Base-by-base conservation (phyloP, 2,113 vertebrate species). In the Sclerurus mexicanus region DNA sequence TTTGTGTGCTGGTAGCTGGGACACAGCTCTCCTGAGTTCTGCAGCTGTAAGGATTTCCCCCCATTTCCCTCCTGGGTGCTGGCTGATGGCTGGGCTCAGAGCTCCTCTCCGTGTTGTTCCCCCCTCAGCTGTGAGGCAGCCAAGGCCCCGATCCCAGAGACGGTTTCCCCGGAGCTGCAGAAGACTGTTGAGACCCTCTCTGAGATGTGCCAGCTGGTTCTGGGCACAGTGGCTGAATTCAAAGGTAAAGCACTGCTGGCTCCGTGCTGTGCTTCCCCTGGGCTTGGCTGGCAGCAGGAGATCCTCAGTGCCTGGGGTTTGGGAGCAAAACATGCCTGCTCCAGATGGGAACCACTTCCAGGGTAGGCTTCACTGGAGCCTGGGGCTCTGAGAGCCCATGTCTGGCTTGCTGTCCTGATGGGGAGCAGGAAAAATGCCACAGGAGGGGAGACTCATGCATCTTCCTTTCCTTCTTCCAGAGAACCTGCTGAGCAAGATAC, bases 311-410 rank as follows among this genome's bases (percentile, higher is more conserved):
- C 55, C 50, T 3, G 10, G 30, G 23, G 21, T 20, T 64, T 7
- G 9, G 64, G 64, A 64, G 73, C 40, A 76, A 50, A 77, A 42
- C 1, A 2, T 0, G 0, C 21, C 76, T 71, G 28, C 22, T 62
- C n/a, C 56, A 14, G 13, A 0, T 1, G 12, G 49, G 63, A 47
- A 8, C 20, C 3, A 3, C 35, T 25, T 40, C 31, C 0, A 0
- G 16, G 59, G 5, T 21, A 56, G 59, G 74, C 37, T 83, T 24
- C 50, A 40, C 47, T 40, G 19, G 53, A 68, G 47, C 44, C 18
- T 3, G 11, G 55, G 71, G 52, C 46, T 62, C 39, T 4, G 20
- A 66, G 42, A 18, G 71, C 30, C 55, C 40, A 4, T 1, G 1
- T 22, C 40, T 58, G 59, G 5, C 24, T 59, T 10, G 44, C 42